Percentiles rank a stretch among this genome's conserved stretches.
Evolutionary conservation across 2,888 invertebrate species (phyloP).

Genomic region (Prosapia bicincta): DNA sequence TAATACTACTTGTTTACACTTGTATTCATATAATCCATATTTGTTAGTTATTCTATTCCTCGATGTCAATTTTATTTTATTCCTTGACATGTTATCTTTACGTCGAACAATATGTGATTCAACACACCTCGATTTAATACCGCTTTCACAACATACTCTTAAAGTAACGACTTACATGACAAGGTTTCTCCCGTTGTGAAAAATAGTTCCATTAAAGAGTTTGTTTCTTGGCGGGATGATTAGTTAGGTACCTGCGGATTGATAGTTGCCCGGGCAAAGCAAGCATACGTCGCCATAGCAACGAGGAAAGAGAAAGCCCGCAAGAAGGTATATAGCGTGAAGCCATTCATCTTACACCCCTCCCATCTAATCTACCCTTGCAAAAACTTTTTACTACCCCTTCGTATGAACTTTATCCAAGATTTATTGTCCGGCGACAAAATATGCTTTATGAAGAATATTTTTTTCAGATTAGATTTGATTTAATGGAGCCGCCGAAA

Average conservation of each 20-base stretch:
- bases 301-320: constrained; percentile 27
- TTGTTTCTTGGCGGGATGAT: not conserved
- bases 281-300: constrained; percentile 22
- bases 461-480: not conserved
- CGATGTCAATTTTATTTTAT: too few species aligned
- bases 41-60: too few species aligned
- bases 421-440: constrained; percentile 17
- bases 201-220: not conserved
- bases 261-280: not conserved
- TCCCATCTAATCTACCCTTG: constrained; percentile 23
- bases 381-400: constrained; percentile 31
- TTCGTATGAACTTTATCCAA: constrained; percentile 26
- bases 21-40: too few species aligned
- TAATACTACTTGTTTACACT: too few species aligned
- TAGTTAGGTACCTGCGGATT: not conserved
- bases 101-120: too few species aligned
- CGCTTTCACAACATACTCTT: too few species aligned
- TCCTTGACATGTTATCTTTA: too few species aligned
- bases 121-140: too few species aligned
- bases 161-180: too few species aligned
- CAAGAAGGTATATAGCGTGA: constrained; percentile 21
- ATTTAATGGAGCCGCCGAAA: not conserved
- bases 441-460: not conserved
- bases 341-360: constrained; percentile 23
- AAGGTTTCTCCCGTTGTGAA: too few species aligned